These are phyloP conservation scores for Mesorhabditis belari DNA, from an alignment of 2,888 invertebrate species.

Conservation along the genomic window DNA sequence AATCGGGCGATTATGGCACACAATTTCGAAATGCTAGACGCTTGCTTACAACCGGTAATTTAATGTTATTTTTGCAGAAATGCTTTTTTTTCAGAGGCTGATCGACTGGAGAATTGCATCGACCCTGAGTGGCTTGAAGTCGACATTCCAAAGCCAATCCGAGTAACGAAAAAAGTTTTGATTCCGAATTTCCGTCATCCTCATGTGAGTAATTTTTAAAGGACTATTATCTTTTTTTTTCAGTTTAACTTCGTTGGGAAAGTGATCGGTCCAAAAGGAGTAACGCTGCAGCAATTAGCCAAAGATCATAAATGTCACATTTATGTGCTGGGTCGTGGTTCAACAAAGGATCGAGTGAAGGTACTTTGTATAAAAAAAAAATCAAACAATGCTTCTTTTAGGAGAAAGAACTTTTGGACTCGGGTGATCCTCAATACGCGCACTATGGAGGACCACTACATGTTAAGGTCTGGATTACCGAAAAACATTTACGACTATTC, in stretches of 20 bases:
- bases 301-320: constrained; percentile 51
- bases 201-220: constrained; percentile 24
- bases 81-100: constrained; percentile 33
- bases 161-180: constrained; percentile 49
- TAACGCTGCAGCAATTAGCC: constrained; percentile 49
- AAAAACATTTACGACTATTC: neutral
- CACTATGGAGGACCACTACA: constrained; percentile 53
- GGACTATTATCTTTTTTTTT: constrained; percentile 7
- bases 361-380: no score
- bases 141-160: constrained; percentile 50
- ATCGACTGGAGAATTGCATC: constrained; percentile 41
- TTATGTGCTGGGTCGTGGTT: constrained; percentile 51
- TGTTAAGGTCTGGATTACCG: constrained; percentile 31
- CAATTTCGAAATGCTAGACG: constrained; percentile 48
- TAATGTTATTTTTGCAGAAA: neutral
- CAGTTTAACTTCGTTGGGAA: constrained; percentile 54
- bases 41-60: constrained; percentile 35
- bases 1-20: constrained; percentile 41
- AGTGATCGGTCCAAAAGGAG: constrained; percentile 51
- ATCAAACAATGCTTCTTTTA: constrained; percentile 6
- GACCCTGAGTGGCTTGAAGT: constrained; percentile 53
- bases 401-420: constrained; percentile 45
- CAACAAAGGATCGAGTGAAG: constrained; percentile 49
- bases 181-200: constrained; percentile 51
- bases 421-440: constrained; percentile 51